Conservation (phyloP, 2,888 invertebrate species). For the Teleiodes luculella region DNA sequence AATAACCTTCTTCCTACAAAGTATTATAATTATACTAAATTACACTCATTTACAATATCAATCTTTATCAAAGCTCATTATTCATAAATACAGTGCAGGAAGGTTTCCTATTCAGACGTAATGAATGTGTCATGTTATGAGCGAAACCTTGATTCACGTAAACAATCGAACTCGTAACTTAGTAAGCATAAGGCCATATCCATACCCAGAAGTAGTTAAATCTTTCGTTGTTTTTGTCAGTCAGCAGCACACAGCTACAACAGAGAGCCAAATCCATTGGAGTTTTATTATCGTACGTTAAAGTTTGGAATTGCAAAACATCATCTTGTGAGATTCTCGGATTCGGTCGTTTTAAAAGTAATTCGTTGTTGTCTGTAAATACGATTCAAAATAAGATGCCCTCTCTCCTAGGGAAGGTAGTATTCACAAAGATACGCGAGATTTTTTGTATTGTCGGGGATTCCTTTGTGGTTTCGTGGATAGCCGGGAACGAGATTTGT, state of each 20-base stretch:
- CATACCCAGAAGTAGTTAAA: constrained; percentile 42
- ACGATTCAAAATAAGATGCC: constrained; percentile 46
- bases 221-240: constrained; percentile 50
- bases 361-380: constrained; percentile 39
- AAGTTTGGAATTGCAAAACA: constrained; percentile 60
- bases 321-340: constrained; percentile 30
- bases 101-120: constrained; percentile 1
- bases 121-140: constrained; percentile 1
- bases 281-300: constrained; percentile 70
- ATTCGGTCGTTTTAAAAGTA: constrained; percentile 37
- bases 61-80: constrained; percentile 12
- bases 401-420: constrained; percentile 42
- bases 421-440: constrained; percentile 57
- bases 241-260: constrained; percentile 50
- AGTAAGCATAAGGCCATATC: constrained; percentile 35
- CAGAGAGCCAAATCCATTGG: constrained; percentile 62
- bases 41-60: constrained; percentile 14
- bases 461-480: constrained; percentile 57
- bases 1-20: background rate
- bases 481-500: constrained; percentile 28
- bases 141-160: constrained; percentile 6
- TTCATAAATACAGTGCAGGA: background rate
- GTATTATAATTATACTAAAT: constrained; percentile 13
- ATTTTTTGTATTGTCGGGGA: constrained; percentile 54
- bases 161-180: constrained; percentile 12